Percentiles rank a stretch among this genome's conserved stretches.
These are phyloP conservation scores for Pharmacophagus antenor DNA, from an alignment of 2,888 invertebrate genomes.

Conservation along the genomic window DNA sequence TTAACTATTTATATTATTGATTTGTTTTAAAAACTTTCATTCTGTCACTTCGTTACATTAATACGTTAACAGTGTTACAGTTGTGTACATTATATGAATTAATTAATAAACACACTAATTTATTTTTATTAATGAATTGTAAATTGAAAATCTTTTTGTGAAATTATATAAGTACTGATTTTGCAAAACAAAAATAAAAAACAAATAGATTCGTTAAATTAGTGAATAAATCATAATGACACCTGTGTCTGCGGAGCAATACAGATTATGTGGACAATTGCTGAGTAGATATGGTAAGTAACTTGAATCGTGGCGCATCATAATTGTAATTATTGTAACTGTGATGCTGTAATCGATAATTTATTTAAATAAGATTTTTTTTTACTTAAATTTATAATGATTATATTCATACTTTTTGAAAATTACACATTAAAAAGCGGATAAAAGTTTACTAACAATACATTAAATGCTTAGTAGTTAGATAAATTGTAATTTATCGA, in stretches of 20 bases:
- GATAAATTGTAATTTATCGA: not conserved
- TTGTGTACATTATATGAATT: not conserved
- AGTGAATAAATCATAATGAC: conserved; percentile 32
- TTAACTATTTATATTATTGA: not conserved
- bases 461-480: not conserved
- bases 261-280: conserved; percentile 47
- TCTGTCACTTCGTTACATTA: not conserved
- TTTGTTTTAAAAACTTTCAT: not conserved
- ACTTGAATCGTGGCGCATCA: conserved; percentile 9
- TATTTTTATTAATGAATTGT: not conserved
- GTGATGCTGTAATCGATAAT: not conserved
- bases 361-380: no score
- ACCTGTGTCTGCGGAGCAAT: conserved; percentile 36
- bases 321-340: not conserved
- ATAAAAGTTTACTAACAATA: not conserved
- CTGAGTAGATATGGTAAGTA: conserved; percentile 63
- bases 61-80: not conserved
- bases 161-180: not conserved
- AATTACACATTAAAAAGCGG: not conserved
- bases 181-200: not conserved
- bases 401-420: no score
- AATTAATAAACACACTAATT: no score
- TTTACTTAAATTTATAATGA: no score
- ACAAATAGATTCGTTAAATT: not conserved
- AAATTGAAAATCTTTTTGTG: not conserved